Conservation (phyloP, 2,113 vertebrate species). For the Marmota monax region DNA sequence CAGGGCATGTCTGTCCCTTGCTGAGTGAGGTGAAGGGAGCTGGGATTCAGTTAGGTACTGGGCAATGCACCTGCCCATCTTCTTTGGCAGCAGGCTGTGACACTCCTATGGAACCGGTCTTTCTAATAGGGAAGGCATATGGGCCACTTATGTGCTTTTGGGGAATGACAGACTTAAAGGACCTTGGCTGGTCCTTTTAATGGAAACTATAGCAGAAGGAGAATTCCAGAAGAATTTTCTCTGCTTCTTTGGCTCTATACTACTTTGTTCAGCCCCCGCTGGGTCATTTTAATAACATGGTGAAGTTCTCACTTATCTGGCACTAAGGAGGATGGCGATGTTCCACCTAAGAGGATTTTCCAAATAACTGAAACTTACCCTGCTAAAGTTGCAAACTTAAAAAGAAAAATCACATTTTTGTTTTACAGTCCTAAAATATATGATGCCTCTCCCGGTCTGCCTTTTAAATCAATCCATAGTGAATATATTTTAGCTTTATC, state of each 20-base stretch:
- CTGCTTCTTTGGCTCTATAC: conserved; percentile 23
- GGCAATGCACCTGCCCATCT: neutral
- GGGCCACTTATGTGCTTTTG: neutral
- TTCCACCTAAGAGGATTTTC: conserved; percentile 57
- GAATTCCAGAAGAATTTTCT: conserved; percentile 12
- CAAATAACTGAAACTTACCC: conserved; percentile 48
- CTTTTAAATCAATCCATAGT: conserved; percentile 20
- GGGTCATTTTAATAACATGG: conserved; percentile 48
- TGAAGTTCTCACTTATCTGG: conserved; percentile 59
- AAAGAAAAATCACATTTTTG: conserved; percentile 11
- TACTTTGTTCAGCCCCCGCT: conserved; percentile 53
- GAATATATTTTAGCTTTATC: conserved; percentile 29
- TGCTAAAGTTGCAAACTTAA: conserved; percentile 20
- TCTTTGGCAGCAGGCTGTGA: neutral
- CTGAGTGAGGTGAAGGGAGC: neutral
- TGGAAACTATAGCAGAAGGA: neutral
- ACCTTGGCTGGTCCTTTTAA: neutral
- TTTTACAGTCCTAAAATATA: conserved; percentile 46
- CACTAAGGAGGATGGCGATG: neutral
- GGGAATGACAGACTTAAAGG: neutral
- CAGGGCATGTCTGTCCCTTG: neutral
- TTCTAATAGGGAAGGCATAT: neutral
- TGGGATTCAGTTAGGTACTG: neutral
- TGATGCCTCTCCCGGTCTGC: neutral
- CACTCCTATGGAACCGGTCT: neutral